Evolutionary conservation across 2,113 vertebrate genomes (phyloP).

Genomic region (Sorex fumeus): DNA sequence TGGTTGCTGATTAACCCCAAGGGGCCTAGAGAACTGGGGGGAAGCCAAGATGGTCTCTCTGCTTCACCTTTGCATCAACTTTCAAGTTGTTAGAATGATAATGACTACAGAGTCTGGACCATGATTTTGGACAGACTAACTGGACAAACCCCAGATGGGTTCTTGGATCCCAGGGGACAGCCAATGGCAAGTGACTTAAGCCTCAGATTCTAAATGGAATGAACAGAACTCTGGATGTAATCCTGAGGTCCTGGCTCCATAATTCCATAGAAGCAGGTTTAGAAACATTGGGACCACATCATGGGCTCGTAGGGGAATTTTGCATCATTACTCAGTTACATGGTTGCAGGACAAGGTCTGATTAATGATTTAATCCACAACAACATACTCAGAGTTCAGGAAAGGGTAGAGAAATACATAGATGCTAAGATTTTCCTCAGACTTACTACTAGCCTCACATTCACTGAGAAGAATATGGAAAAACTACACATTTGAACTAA

Average conservation of each 20-base stretch:
- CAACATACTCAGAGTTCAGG: conserved; percentile 12
- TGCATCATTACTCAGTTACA: conserved; percentile 43
- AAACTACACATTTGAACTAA: conserved; percentile 28
- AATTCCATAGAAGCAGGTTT: conserved; percentile 46
- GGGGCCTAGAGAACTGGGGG: conserved; percentile 58
- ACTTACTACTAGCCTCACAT: neutral
- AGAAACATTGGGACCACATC: neutral
- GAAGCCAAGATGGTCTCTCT: conserved; percentile 70
- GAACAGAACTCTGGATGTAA: conserved; percentile 73
- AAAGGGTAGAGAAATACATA: conserved; percentile 14
- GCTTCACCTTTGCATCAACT: conserved; percentile 62
- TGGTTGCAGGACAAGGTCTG: conserved; percentile 19
- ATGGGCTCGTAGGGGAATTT: neutral
- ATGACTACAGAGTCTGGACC: conserved; percentile 48
- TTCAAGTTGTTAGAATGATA: conserved; percentile 64
- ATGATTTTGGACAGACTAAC: conserved; percentile 47
- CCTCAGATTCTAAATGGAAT: conserved; percentile 66
- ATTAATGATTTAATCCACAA: conserved; percentile 11
- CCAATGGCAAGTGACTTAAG: conserved; percentile 62
- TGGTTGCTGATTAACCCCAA: conserved; percentile 76
- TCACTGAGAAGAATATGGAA: neutral
- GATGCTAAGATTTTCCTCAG: conserved; percentile 13
- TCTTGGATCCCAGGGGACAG: conserved; percentile 56
- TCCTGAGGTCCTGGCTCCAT: conserved; percentile 50
- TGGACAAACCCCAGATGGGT: conserved; percentile 65